phyloP scores from a whole-genome alignment of 2,797 vertebrate species.

The Catamblyrhynchus diadema region DNA sequence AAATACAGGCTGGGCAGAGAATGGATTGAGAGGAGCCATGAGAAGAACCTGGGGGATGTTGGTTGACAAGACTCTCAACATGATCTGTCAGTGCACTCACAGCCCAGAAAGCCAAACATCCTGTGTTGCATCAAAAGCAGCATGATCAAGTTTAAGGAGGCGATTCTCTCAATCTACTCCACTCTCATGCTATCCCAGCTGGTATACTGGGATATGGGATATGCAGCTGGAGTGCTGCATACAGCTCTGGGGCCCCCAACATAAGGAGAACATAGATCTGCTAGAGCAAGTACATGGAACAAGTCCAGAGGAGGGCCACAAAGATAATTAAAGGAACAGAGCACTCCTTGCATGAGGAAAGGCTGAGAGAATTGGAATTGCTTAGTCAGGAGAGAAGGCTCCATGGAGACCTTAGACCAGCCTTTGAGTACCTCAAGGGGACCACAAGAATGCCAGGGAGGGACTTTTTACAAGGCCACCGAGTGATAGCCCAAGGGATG shows the following conservation, averaged over 20 bases:
- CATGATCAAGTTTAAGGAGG: not conserved
- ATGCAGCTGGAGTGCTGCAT: not conserved
- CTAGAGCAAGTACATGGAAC: not conserved
- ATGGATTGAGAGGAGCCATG: not conserved
- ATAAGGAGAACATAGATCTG: not conserved
- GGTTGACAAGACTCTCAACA: not conserved
- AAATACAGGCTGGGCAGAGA: not conserved
- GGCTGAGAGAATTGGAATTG: not conserved
- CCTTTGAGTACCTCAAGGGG: not conserved
- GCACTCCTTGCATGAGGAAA: rapidly evolving
- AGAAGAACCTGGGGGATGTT: not conserved
- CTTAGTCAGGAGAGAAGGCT: not conserved
- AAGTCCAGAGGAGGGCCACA: not conserved
- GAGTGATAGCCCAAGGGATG: not conserved
- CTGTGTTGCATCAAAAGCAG: not conserved
- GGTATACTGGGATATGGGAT: too few species aligned
- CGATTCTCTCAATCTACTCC: not conserved
- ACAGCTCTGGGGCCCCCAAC: not conserved
- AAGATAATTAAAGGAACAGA: not conserved
- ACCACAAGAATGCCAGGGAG: not conserved
- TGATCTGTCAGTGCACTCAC: not conserved
- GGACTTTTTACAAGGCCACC: not conserved
- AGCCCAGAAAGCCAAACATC: not conserved
- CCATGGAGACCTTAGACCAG: not conserved
- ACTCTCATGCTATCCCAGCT: not conserved